Conservation (phyloP, 2,888 invertebrate species). For the Parnassius mnemosyne region DNA sequence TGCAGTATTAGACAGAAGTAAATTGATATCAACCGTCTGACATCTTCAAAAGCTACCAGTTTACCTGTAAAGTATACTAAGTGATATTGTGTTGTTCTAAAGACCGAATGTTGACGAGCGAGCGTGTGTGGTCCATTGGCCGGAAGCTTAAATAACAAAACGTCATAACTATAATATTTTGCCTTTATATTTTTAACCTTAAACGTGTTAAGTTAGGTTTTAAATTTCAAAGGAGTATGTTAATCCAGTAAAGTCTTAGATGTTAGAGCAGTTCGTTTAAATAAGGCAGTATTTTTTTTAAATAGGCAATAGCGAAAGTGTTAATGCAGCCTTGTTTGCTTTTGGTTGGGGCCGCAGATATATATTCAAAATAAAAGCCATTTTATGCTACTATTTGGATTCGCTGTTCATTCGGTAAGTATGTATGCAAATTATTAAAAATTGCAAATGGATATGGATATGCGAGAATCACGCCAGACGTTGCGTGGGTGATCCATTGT, state of each 20-base stretch:
- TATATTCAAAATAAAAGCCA: conserved; percentile 18
- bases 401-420: conserved; percentile 33
- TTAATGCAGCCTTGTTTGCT: conserved; percentile 63
- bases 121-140: conserved; percentile 74
- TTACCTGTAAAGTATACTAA: conserved; percentile 77
- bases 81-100: conserved; percentile 75
- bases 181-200: conserved; percentile 43
- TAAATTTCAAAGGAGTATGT: conserved; percentile 28
- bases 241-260: conserved; percentile 19
- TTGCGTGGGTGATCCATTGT: conserved; percentile 75
- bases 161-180: conserved; percentile 34
- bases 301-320: conserved; percentile 73
- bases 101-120: conserved; percentile 67
- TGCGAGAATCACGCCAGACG: conserved; percentile 62
- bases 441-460: conserved; percentile 45
- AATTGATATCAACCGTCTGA: conserved; percentile 10
- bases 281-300: conserved; percentile 59
- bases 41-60: conserved; percentile 56
- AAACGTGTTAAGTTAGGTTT: conserved; percentile 34
- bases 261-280: conserved; percentile 40
- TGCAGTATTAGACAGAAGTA: no score
- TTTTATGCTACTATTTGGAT: conserved; percentile 6
- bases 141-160: conserved; percentile 37
- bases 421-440: conserved; percentile 68
- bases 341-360: conserved; percentile 34